Evolutionary conservation across 2,888 invertebrate species (phyloP).

Genomic region (Pantelozetes paolii): DNA sequence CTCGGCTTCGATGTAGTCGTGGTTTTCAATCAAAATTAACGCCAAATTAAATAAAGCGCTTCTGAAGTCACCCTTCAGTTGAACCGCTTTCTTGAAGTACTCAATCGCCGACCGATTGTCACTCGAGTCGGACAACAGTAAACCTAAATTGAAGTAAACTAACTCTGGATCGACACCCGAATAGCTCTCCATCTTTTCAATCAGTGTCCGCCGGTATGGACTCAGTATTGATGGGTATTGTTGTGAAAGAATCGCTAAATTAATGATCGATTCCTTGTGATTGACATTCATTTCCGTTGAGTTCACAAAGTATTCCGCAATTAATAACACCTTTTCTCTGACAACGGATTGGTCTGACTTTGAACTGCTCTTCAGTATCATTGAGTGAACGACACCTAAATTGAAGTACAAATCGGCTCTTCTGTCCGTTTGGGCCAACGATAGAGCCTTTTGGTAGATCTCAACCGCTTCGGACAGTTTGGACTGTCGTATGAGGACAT

Average conservation of each 20-base stretch:
- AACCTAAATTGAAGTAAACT: constrained; percentile 39
- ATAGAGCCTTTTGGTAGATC: constrained; percentile 83
- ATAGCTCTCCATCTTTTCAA: constrained; percentile 30
- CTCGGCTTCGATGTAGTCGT: constrained; percentile 81
- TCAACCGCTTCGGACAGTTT: constrained; percentile 88
- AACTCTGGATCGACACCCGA: constrained; percentile 34
- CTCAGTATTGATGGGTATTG: constrained; percentile 74
- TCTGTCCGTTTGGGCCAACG: constrained; percentile 79
- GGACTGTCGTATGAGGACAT: constrained; percentile 88
- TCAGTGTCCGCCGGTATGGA: constrained; percentile 27
- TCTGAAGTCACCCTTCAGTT: constrained; percentile 74
- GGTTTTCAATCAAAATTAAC: constrained; percentile 77
- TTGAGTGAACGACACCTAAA: constrained; percentile 76
- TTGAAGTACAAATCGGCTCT: constrained; percentile 85
- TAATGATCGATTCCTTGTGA: constrained; percentile 69
- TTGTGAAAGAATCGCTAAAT: constrained; percentile 87
- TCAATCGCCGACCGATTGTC: constrained; percentile 28
- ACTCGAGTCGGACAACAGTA: constrained; percentile 31
- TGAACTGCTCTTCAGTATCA: constrained; percentile 64
- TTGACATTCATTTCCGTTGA: constrained; percentile 86
- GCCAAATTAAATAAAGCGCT: constrained; percentile 93
- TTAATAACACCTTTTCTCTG: constrained; percentile 62
- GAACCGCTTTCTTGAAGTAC: constrained; percentile 73
- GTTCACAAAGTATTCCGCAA: constrained; percentile 82
- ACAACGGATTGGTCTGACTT: constrained; percentile 44